These are phyloP conservation scores for Seira sanloemensis DNA, from an alignment of 2,888 invertebrate genomes.

Conservation along the genomic window DNA sequence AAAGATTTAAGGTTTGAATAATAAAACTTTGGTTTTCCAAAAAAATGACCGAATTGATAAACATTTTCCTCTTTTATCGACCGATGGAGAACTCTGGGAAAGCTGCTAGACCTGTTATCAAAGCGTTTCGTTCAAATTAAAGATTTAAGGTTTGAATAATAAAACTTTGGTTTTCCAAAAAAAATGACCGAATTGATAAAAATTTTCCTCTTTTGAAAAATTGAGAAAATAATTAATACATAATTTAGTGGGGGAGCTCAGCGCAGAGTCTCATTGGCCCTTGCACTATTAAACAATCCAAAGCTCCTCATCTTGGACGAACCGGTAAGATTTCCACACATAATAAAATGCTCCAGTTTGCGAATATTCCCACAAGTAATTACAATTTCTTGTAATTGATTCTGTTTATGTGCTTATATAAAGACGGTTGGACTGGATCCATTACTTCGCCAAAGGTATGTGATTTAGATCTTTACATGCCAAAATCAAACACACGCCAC, in stretches of 20 bases:
- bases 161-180: too few relatives aligned
- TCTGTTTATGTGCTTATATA: not conserved
- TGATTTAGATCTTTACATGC: not conserved
- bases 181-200: too few relatives aligned
- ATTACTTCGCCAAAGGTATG: conserved; percentile 37
- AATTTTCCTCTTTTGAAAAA: too few relatives aligned
- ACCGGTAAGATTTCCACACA: conserved; percentile 40
- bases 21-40: not conserved
- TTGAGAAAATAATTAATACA: too few relatives aligned
- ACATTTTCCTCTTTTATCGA: too few relatives aligned
- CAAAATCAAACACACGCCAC: not conserved
- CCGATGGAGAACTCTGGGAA: conserved; percentile 32
- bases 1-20: conserved; percentile 35
- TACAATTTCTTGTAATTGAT: too few relatives aligned
- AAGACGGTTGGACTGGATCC: conserved; percentile 54
- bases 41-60: not conserved
- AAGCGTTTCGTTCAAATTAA: conserved; percentile 25
- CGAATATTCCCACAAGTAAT: too few relatives aligned
- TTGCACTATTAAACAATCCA: conserved; percentile 46
- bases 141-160: conserved; percentile 29
- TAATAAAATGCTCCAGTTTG: too few relatives aligned
- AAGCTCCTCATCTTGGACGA: conserved; percentile 52
- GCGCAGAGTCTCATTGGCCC: conserved; percentile 33
- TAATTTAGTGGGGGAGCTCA: conserved; percentile 43
- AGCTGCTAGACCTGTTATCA: too few relatives aligned